Evolutionary conservation across 2,113 vertebrate species (phyloP).

Genomic region (Grantiella picta): DNA sequence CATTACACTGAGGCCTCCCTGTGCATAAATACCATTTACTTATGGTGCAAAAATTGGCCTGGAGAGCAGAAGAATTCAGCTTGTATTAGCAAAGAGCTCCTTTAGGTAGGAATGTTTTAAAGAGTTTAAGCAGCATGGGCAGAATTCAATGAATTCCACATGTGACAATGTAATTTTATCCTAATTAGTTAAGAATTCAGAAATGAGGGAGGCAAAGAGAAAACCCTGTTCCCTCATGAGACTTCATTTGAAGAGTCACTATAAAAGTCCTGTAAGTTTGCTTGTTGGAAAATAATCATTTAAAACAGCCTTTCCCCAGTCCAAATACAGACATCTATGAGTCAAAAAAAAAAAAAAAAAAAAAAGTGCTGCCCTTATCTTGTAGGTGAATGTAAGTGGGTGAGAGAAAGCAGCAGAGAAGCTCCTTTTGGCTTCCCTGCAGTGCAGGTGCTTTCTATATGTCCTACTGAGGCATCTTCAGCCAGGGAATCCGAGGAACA

Average conservation of each 20-base stretch:
- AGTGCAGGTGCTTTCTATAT: not conserved
- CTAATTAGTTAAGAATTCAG: not conserved
- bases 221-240: not conserved
- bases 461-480: not conserved
- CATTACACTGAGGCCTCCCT: not conserved
- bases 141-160: slow-evolving; percentile 16
- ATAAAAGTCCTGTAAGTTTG: not conserved
- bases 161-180: slow-evolving; percentile 21
- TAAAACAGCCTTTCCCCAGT: not conserved
- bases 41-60: not conserved
- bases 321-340: not conserved
- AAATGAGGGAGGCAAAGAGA: not conserved
- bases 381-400: not conserved
- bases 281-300: not conserved
- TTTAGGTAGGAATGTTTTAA: slow-evolving; percentile 32
- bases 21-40: not conserved
- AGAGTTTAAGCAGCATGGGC: not conserved
- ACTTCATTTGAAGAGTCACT: not conserved
- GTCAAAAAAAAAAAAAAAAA: not conserved
- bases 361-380: not conserved
- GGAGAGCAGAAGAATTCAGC: not conserved
- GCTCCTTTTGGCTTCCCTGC: not conserved
- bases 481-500: rapidly evolving
- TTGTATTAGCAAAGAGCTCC: not conserved
- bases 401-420: not conserved